phyloP scores from a whole-genome alignment of 2,113 vertebrate genomes.

The Danionella cerebrum region DNA sequence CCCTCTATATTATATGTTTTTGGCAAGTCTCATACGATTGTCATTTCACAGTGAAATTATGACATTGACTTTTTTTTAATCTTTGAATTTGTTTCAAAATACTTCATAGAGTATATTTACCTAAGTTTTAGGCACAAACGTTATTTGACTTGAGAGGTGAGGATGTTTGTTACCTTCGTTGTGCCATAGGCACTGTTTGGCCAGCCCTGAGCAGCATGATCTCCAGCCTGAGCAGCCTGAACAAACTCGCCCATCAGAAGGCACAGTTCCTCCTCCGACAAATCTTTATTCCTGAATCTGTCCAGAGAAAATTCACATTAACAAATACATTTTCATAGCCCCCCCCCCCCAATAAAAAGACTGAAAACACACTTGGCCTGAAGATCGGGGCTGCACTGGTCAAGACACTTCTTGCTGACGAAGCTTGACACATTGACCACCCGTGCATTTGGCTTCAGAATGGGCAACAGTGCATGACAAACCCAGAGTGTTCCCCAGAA shows the following conservation, averaged over 20 bases:
- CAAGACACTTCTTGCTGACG: slow-evolving; percentile 41
- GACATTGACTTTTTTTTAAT: too few species aligned
- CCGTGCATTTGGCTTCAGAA: slow-evolving; percentile 39
- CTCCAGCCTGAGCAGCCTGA: slow-evolving; percentile 39
- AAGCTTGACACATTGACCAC: slow-evolving; percentile 51
- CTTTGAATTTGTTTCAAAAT: too few species aligned
- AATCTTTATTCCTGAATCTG: slow-evolving; percentile 40
- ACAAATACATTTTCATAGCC: neutral
- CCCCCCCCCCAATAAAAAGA: neutral
- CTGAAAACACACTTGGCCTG: slow-evolving; percentile 36
- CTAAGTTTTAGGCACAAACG: too few species aligned
- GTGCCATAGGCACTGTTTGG: slow-evolving; percentile 45
- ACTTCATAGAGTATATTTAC: too few species aligned
- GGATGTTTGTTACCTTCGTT: slow-evolving; percentile 36
- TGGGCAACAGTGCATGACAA: slow-evolving; percentile 39
- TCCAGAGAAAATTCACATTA: neutral
- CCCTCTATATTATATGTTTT: too few species aligned
- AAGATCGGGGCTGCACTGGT: slow-evolving; percentile 37
- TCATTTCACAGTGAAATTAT: too few species aligned
- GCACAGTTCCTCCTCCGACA: slow-evolving; percentile 46
- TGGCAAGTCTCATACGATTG: too few species aligned
- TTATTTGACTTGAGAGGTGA: too few species aligned
- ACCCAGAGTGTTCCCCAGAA: slow-evolving; percentile 48
- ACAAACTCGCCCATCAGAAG: slow-evolving; percentile 49
- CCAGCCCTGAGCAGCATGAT: slow-evolving; percentile 46